phyloP scores from a whole-genome alignment of 2,797 vertebrate species.

The Chaetodon trifasciatus region DNA sequence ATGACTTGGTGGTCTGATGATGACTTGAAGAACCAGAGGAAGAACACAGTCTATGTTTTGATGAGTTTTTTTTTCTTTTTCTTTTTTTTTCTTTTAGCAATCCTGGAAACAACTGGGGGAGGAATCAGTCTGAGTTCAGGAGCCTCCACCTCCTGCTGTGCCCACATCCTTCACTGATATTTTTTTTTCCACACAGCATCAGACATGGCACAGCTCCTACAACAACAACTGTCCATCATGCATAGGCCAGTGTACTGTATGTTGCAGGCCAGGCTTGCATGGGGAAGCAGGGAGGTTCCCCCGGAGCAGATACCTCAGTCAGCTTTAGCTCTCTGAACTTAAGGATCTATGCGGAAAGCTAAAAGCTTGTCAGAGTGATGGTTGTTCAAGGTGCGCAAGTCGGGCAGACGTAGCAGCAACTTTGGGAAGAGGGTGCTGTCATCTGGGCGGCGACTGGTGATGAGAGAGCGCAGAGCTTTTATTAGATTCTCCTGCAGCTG shows the following conservation, averaged over 20 bases:
- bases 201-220: constrained; percentile 55
- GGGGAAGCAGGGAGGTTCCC: constrained; percentile 55
- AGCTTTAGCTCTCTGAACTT: constrained; percentile 40
- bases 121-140: constrained; percentile 55
- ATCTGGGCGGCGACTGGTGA: constrained; percentile 80
- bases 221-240: constrained; percentile 64
- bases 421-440: constrained; percentile 85
- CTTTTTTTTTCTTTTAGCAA: constrained; percentile 36
- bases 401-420: constrained; percentile 86
- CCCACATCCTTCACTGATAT: constrained; percentile 39
- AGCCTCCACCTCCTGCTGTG: constrained; percentile 48
- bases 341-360: constrained; percentile 87
- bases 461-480: constrained; percentile 82
- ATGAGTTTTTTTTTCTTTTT: constrained; percentile 24
- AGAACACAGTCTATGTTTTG: constrained; percentile 59
- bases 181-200: constrained; percentile 32
- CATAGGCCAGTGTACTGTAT: constrained; percentile 57
- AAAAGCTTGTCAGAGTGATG: constrained; percentile 88
- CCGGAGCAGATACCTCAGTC: constrained; percentile 41
- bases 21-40: constrained; percentile 52
- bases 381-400: constrained; percentile 88
- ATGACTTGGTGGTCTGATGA: constrained; percentile 48
- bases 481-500: constrained; percentile 88
- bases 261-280: constrained; percentile 44
- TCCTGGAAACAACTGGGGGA: constrained; percentile 70